These are phyloP conservation scores for Intellagama lesueurii DNA, from an alignment of 2,797 vertebrate species.

Conservation along the genomic window DNA sequence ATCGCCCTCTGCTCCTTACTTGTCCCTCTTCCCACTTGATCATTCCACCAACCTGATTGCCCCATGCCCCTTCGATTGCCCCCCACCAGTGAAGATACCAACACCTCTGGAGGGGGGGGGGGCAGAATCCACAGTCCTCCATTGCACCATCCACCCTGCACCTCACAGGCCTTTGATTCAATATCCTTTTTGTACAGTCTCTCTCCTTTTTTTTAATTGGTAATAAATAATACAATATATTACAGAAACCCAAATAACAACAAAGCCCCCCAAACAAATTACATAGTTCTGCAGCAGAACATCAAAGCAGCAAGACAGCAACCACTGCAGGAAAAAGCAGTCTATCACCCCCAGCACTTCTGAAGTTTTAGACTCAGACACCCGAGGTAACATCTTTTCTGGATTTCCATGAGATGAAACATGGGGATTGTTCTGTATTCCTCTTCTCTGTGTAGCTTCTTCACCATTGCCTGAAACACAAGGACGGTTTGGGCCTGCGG, in stretches of 20 bases:
- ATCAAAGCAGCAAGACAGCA: conserved; percentile 43
- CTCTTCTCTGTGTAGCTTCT: background rate
- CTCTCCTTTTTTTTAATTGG: conserved; percentile 56
- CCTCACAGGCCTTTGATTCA: background rate
- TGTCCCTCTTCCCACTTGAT: too few relatives aligned
- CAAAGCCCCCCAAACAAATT: conserved; percentile 30
- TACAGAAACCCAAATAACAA: conserved; percentile 54
- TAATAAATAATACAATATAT: conserved; percentile 72
- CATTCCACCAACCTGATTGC: too few relatives aligned
- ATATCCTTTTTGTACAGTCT: background rate
- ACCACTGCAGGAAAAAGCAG: conserved; percentile 45
- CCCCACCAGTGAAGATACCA: too few relatives aligned
- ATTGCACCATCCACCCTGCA: background rate
- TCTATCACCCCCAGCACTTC: background rate
- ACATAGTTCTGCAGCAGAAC: background rate
- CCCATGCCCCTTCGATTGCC: too few relatives aligned
- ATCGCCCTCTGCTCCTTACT: too few relatives aligned
- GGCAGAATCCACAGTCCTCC: background rate
- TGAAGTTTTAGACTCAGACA: background rate
- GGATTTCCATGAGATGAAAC: background rate
- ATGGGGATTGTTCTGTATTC: background rate
- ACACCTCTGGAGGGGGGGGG: background rate
- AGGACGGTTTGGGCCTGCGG: background rate
- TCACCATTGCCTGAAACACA: background rate
- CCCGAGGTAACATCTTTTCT: background rate